Evolutionary conservation across 2,797 vertebrate species (phyloP).

Genomic region (Trachops cirrhosus): DNA sequence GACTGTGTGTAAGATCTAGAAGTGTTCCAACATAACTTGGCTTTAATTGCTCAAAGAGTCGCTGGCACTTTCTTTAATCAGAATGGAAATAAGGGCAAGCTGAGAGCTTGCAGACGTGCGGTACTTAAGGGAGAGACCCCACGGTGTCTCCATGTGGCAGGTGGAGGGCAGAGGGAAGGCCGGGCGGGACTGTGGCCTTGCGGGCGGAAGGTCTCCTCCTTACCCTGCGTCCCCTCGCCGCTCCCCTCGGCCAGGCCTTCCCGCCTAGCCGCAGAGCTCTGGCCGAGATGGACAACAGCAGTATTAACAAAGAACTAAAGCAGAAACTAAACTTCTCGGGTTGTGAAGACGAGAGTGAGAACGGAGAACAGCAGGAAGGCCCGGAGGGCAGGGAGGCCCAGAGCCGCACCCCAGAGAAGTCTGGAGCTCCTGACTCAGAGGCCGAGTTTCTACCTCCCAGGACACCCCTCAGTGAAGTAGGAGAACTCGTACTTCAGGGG

Average conservation of each 20-base stretch:
- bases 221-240: fast-evolving
- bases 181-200: background rate
- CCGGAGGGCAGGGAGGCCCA: constrained; percentile 2
- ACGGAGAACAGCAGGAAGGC: background rate
- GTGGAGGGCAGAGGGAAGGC: background rate
- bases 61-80: constrained; percentile 34
- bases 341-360: constrained; percentile 73
- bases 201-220: background rate
- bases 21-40: background rate
- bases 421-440: background rate
- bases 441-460: constrained; percentile 33
- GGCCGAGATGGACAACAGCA: constrained; percentile 78
- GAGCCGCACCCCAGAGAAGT: constrained; percentile 38
- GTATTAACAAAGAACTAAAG: constrained; percentile 74
- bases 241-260: background rate
- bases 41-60: background rate
- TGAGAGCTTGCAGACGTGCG: background rate
- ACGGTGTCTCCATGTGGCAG: background rate
- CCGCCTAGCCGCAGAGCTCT: background rate
- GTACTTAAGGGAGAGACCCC: constrained; percentile 44
- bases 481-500: background rate
- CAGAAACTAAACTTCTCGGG: constrained; percentile 90
- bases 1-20: constrained; percentile 64
- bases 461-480: constrained; percentile 62
- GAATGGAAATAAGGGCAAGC: constrained; percentile 36